Evolutionary conservation across 2,113 vertebrate species (phyloP).

Genomic region (Tenebrosternarchus preto): DNA sequence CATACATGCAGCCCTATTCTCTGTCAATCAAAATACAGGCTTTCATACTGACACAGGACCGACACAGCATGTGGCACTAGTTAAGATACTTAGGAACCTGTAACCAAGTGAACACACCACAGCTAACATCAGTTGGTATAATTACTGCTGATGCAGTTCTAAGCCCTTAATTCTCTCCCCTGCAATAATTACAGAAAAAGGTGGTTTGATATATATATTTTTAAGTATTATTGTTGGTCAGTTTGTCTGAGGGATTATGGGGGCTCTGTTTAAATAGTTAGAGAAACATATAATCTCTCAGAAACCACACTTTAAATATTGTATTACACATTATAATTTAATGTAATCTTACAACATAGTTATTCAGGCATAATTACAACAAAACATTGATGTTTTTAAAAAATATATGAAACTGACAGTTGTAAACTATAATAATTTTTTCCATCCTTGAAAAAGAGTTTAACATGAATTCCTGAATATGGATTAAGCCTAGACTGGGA

Average conservation of each 20-base stretch:
- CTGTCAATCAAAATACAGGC: background rate
- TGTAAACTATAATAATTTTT: background rate
- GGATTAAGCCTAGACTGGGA: no score
- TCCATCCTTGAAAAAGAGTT: background rate
- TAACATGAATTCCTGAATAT: background rate
- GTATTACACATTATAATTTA: background rate
- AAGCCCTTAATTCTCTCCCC: background rate
- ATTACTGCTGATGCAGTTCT: background rate
- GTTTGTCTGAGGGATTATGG: background rate
- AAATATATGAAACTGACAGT: background rate
- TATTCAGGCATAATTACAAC: background rate
- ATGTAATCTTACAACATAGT: background rate
- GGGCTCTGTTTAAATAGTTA: background rate
- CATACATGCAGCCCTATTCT: background rate
- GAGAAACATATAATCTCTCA: background rate
- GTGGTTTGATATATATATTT: background rate
- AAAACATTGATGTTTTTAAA: background rate
- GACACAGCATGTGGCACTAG: no score
- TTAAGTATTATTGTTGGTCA: background rate
- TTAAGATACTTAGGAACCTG: background rate
- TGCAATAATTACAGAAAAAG: background rate
- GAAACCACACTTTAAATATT: background rate
- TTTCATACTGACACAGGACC: background rate
- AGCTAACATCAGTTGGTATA: background rate
- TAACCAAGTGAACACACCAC: background rate